Evolutionary conservation across 2,888 invertebrate genomes (phyloP).

Genomic region (Linyphia triangularis): DNA sequence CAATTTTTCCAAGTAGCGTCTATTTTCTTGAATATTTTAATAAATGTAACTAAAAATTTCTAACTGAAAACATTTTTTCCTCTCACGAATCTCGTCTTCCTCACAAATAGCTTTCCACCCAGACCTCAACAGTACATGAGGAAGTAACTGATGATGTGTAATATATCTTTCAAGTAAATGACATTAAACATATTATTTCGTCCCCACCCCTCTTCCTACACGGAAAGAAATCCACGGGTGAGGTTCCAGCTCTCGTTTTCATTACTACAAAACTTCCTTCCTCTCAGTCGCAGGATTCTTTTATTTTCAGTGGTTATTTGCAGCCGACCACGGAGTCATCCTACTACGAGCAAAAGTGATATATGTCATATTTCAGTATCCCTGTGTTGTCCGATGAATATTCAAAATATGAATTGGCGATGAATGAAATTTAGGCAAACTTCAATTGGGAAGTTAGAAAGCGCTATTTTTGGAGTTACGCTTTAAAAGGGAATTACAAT

Average conservation of each 20-base stretch:
- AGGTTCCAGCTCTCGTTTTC: conserved; percentile 61
- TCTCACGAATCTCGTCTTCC: background rate
- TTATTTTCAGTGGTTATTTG: conserved; percentile 44
- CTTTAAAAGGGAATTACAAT: no score
- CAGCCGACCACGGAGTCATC: background rate
- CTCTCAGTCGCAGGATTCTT: background rate
- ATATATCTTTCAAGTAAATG: conserved; percentile 64
- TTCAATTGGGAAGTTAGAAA: no score
- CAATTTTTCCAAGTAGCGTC: no score
- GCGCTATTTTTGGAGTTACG: no score
- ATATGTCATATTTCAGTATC: background rate
- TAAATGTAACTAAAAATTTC: no score
- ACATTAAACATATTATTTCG: conserved; percentile 69
- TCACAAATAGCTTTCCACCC: background rate
- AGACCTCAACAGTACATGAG: background rate
- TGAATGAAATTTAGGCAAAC: no score
- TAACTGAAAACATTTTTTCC: conserved; percentile 1
- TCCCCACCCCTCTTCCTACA: background rate
- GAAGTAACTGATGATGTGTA: conserved; percentile 18
- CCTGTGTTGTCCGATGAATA: background rate
- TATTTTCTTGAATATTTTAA: no score
- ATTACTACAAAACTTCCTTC: conserved; percentile 67
- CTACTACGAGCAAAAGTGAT: background rate
- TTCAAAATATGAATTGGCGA: no score
- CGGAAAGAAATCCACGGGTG: conserved; percentile 38